Evolutionary conservation across 2,113 vertebrate species (phyloP).

Genomic region (Phainopepla nitens): DNA sequence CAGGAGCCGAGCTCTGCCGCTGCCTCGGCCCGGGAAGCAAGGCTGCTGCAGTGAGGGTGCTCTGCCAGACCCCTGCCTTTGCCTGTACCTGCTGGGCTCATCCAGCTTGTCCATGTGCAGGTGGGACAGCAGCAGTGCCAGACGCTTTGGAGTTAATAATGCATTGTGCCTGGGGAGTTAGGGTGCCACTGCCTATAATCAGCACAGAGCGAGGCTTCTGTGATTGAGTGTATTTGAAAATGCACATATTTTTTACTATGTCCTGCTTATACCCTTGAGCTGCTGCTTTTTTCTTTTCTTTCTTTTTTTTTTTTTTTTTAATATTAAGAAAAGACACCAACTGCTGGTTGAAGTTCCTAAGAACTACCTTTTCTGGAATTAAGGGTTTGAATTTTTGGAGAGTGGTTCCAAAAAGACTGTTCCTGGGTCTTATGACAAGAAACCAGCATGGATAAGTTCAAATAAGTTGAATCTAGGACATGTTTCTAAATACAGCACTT

Average conservation of each 20-base stretch:
- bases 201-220: neutral
- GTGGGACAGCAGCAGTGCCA: neutral
- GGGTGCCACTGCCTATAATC: neutral
- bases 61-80: neutral
- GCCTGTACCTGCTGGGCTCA: neutral
- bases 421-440: neutral
- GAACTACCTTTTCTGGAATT: neutral
- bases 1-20: neutral
- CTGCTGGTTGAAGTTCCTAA: neutral
- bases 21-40: neutral
- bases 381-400: neutral
- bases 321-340: neutral
- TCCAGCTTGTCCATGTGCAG: rapidly evolving
- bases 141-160: neutral
- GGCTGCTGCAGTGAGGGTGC: neutral
- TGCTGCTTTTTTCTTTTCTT: rapidly evolving
- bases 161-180: neutral
- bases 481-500: neutral
- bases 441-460: neutral
- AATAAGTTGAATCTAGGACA: neutral
- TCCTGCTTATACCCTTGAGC: neutral
- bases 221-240: neutral
- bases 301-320: neutral
- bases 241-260: neutral
- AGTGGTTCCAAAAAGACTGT: neutral